Conservation (phyloP, 2,113 vertebrate genomes). For the Cheilinus undulatus region DNA sequence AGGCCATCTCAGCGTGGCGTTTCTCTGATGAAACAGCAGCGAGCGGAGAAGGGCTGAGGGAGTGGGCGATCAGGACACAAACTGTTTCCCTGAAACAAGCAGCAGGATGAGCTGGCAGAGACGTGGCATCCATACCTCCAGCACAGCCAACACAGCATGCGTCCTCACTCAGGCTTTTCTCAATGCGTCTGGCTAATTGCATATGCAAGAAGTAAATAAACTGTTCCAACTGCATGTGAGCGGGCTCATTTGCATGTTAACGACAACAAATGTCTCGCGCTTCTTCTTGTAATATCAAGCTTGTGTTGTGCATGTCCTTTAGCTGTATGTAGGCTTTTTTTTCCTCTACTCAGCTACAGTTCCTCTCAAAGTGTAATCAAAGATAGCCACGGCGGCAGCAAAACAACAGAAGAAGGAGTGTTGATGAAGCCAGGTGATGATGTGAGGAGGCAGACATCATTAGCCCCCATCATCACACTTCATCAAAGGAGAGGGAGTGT, state of each 20-base stretch:
- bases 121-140: constrained; percentile 64
- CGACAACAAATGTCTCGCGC: constrained; percentile 30
- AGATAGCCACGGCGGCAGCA: constrained; percentile 11
- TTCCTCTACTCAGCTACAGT: background rate
- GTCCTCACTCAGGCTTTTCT: constrained; percentile 33
- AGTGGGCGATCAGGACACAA: constrained; percentile 73
- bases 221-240: constrained; percentile 37
- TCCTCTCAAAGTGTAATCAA: constrained; percentile 20
- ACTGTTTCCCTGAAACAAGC: constrained; percentile 69
- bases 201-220: constrained; percentile 54
- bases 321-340: background rate
- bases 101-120: constrained; percentile 70
- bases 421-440: constrained; percentile 71
- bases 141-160: constrained; percentile 62
- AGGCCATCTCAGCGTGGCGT: constrained; percentile 68
- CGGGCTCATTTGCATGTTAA: constrained; percentile 51
- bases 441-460: constrained; percentile 72
- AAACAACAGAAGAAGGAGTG: constrained; percentile 35
- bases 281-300: constrained; percentile 14
- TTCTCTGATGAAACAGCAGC: constrained; percentile 71
- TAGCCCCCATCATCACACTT: constrained; percentile 77
- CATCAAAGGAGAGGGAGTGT: constrained; percentile 69
- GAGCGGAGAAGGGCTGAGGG: constrained; percentile 54
- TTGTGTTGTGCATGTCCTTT: background rate
- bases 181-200: constrained; percentile 41